These are phyloP conservation scores for Busseola fusca DNA, from an alignment of 2,888 invertebrate genomes.

Conservation along the genomic window DNA sequence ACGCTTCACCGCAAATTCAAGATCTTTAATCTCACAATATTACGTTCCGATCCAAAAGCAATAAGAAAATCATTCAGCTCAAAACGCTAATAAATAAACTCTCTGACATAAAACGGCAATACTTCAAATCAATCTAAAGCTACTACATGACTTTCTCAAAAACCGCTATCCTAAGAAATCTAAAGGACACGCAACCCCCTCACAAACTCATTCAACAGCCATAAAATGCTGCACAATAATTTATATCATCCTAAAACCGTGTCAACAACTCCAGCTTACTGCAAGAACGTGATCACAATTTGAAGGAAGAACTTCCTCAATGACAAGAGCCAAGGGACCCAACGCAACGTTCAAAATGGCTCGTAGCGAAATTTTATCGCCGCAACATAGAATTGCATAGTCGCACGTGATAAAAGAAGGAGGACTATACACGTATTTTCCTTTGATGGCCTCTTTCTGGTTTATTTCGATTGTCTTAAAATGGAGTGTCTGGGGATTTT, in stretches of 20 bases:
- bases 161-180: background rate
- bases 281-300: conserved; percentile 55
- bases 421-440: conserved; percentile 26
- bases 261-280: conserved; percentile 52
- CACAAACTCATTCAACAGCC: conserved; percentile 35
- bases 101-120: background rate
- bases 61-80: background rate
- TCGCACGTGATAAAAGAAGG: conserved; percentile 37
- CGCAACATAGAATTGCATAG: conserved; percentile 35
- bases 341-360: conserved; percentile 29
- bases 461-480: conserved; percentile 44
- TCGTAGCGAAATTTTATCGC: conserved; percentile 47
- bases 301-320: conserved; percentile 28
- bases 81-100: background rate
- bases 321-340: conserved; percentile 47
- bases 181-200: background rate
- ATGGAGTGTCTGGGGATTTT: conserved; percentile 34
- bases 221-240: conserved; percentile 45
- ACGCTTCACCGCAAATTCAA: too few species aligned
- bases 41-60: background rate
- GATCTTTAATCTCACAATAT: background rate
- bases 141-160: background rate
- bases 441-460: conserved; percentile 42
- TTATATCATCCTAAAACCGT: conserved; percentile 38
- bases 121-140: background rate